Evolutionary conservation across 2,797 vertebrate species (phyloP), one percentile per base, ranked within the genome.

Genomic region (Austrolebias charrua): DNA sequence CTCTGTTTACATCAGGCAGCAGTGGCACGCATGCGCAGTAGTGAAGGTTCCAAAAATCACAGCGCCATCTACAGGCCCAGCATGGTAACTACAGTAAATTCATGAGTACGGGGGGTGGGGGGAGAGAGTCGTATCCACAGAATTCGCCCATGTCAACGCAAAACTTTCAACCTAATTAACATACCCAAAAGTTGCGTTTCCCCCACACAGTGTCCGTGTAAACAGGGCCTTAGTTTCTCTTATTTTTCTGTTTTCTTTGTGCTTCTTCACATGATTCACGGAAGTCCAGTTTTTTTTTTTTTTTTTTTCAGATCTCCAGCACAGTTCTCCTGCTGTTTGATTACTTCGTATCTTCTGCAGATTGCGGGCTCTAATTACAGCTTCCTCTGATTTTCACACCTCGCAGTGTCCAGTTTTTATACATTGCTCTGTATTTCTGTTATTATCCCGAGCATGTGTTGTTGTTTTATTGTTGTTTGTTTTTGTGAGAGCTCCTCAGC

Each of bases 251-350:
- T 45, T 29, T 44, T 50, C n/a, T 61, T 1, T 45, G 20, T 51
- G 50, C 69, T 55, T 69, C 57, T 63, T 19, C 19, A n/a, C 9
- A 54, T 2, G 9, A 19, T 44, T 61, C 78, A 73, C 69, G 10
- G 33, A 55, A 60, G 76, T 63, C 68, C 70, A 63, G 70, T 75
- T 81, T 72, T 24, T 43, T 46, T 10, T 19, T 46, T n/a, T 75
- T 81, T 72, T 24, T 43, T 46, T 10, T 19, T 46, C 44, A 18
- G 18, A 46, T 10, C 44, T 46, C 48, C 4, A 8, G 13, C 57
- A 75, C 59, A 70, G 19, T 40, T 60, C 52, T 63, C 13, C 33
- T 76, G 43, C 68, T 64, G 59, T 50, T 60, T 63, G 58, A 51
- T 66, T 69, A 42, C 56, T 50, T 58, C 56, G 58, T 45, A 51